Evolutionary conservation across 1,140 invertebrate species (phyloP), one percentile per base, ranked within the genome.

Genomic region (Druon quercuslanigerum): DNA sequence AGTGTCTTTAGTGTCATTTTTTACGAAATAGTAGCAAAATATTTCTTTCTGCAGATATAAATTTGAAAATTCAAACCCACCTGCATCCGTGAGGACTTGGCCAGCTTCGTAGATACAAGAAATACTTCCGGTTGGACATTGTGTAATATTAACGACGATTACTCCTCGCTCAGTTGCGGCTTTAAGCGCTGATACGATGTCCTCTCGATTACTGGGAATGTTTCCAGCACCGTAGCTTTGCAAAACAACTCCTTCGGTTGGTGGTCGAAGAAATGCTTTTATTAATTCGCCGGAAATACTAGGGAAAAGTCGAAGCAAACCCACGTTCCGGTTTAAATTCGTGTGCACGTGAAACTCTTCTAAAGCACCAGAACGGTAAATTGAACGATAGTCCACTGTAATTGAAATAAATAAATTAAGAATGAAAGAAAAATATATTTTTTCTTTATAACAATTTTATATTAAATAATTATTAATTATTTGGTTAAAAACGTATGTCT

Each of bases 171-270:
- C 90, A 1, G 94, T 92, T 0, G 98, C 98, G 1, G 92, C 91
- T 51, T 93, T 90, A 1, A 99, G 89, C 79, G 95, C 96, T 0
- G 94, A 91, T 0, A 99, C 88, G 0, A 99, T 91, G 82, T 99
- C 98, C n/a, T 92, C 90, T 16, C 97, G 92, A 85, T 96, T 96
- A 0, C 94, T 94, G 0, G 98, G 98, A 19, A 98, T 94, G 87
- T 99, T 99, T 1, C 98, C 98, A 1, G 96, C 93, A 9, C 98
- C 98, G 84, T 98, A 99, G 0, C 96, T 97, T 90, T 99, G 96
- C 14, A 99, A 89, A 0, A 99, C 95, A 4, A 99, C 95, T 11
- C 96, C 98, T 84, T 96, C 93, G 66, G 97, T 96, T 0, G 97
- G 96, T 5, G 96, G 94, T 79, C 95, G 94, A 25, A 98, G 91